phyloP scores from a whole-genome alignment of 2,113 vertebrate species.

The Campylomormyrus tamandua region DNA sequence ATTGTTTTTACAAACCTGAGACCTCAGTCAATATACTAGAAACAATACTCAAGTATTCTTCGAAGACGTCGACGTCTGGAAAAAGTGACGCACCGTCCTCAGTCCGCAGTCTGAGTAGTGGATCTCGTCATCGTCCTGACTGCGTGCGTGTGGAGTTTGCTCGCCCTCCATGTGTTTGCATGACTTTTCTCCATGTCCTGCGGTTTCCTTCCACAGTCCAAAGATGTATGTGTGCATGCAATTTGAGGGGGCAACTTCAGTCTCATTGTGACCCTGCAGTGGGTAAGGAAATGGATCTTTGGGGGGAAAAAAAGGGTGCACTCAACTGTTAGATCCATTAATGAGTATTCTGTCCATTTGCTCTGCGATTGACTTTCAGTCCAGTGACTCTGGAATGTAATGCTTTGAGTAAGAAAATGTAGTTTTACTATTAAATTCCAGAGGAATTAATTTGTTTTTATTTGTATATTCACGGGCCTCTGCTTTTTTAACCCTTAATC shows the following conservation, averaged over 20 bases:
- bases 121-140: not conserved
- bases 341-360: conserved; percentile 1
- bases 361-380: conserved; percentile 9
- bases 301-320: not conserved
- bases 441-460: not conserved
- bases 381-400: not conserved
- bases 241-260: not conserved
- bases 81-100: not conserved
- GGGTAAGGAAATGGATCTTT: not conserved
- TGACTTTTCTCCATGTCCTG: not conserved
- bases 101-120: not conserved
- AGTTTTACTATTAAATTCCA: not conserved
- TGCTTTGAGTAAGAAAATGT: conserved; percentile 6
- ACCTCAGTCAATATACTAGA: not conserved
- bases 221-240: not conserved
- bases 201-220: not conserved
- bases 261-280: not conserved
- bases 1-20: not conserved
- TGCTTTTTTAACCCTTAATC: not conserved
- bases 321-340: not conserved
- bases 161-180: not conserved
- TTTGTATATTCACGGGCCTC: not conserved
- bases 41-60: not conserved
- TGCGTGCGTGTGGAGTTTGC: not conserved
- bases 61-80: not conserved